Evolutionary conservation across 2,113 vertebrate species (phyloP).

Genomic region (Labeo catla): DNA sequence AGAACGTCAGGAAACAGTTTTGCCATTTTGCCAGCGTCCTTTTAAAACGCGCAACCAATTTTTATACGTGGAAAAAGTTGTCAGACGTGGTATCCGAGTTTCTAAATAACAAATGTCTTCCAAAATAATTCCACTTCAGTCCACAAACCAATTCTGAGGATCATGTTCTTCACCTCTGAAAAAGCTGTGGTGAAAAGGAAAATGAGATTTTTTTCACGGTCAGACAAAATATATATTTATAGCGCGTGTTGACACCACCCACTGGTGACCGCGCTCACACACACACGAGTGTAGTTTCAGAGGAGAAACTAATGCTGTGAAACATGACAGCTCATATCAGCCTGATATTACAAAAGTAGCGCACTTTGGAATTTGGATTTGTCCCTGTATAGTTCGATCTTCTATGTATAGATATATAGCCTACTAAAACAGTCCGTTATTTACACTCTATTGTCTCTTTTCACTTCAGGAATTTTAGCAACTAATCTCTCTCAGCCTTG

Average conservation of each 20-base stretch:
- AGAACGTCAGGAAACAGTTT: neutral
- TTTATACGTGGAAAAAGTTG: neutral
- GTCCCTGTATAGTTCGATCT: neutral
- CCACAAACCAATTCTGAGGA: neutral
- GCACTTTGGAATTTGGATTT: neutral
- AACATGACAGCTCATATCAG: neutral
- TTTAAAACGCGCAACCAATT: neutral
- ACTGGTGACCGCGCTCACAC: neutral
- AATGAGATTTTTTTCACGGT: neutral
- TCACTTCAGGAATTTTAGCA: neutral
- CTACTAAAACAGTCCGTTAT: neutral
- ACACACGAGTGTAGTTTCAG: too few relatives aligned
- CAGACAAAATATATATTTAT: conserved; percentile 10
- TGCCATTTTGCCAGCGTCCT: conserved; percentile 9
- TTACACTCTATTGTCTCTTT: neutral
- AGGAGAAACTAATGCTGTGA: neutral
- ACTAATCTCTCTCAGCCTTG: neutral
- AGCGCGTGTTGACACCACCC: conserved; percentile 12
- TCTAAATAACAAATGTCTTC: neutral
- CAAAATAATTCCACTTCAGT: conserved; percentile 17
- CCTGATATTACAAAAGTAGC: neutral
- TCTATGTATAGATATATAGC: neutral
- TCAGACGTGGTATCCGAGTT: neutral
- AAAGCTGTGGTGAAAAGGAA: neutral
- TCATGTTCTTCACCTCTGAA: neutral